A percentile compares a stretch with the other conserved stretches of the same genome.
These are phyloP conservation scores for Dendronephthya gigantea DNA, from an alignment of 64 coral and sea anemone genomes.

Conservation along the genomic window DNA sequence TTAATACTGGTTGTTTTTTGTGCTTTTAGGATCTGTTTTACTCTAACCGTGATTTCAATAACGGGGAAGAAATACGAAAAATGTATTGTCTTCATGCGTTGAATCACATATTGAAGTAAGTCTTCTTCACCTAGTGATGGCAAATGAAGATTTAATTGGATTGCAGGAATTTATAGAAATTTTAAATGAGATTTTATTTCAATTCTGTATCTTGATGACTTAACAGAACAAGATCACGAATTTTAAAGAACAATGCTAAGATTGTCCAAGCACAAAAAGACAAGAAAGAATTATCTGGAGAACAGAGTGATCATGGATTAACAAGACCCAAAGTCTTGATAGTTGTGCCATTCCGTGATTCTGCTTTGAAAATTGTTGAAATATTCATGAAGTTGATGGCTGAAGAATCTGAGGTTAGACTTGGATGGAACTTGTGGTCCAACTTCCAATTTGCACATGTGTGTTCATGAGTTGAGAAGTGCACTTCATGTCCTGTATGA, in stretches of 20 bases:
- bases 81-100: conserved; percentile 86
- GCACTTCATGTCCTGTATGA: too few relatives aligned
- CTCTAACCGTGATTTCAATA: conserved; percentile 60
- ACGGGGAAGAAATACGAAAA: conserved; percentile 72
- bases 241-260: conserved; percentile 66
- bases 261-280: conserved; percentile 87
- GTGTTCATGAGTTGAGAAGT: too few relatives aligned
- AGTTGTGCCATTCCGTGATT: conserved; percentile 79
- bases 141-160: too few relatives aligned
- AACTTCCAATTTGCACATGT: too few relatives aligned
- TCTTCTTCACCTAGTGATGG: neutral
- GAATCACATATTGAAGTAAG: conserved; percentile 89
- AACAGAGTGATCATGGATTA: conserved; percentile 81
- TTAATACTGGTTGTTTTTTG: neutral
- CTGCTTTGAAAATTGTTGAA: conserved; percentile 69
- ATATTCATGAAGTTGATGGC: conserved; percentile 45
- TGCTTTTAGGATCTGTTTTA: conserved; percentile 69
- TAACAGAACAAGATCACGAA: conserved; percentile 67
- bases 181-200: neutral
- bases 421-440: neutral
- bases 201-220: too few relatives aligned
- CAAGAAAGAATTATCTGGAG: conserved; percentile 48
- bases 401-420: conserved; percentile 32
- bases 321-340: conserved; percentile 92
- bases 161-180: too few relatives aligned